phyloP scores from a whole-genome alignment of 35 echinoderm and acorn worm genomes.

The Chiridota heheva region DNA sequence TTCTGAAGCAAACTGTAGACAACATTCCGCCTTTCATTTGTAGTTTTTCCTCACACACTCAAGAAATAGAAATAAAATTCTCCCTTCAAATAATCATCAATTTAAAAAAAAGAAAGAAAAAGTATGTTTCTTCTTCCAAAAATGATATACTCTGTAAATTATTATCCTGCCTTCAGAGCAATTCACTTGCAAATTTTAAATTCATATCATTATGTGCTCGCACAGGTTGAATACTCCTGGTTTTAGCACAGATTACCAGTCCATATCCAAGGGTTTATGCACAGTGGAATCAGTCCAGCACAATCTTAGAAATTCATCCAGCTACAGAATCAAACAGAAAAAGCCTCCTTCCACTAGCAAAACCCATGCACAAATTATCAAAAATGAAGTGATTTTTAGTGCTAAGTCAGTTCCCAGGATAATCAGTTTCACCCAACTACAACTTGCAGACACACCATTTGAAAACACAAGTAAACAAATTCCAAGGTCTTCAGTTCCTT shows the following conservation, averaged over 20 bases:
- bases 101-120: background rate
- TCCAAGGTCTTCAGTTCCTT: constrained; percentile 36
- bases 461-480: constrained; percentile 50
- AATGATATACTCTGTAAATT: too few species aligned
- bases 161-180: too few species aligned
- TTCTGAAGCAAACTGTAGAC: constrained; percentile 33
- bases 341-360: background rate
- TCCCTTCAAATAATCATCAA: background rate
- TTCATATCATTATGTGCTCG: too few species aligned
- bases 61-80: background rate
- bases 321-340: background rate
- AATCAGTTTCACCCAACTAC: background rate
- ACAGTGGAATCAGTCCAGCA: background rate
- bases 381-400: background rate
- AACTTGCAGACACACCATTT: constrained; percentile 9
- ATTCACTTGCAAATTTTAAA: too few species aligned
- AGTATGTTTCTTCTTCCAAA: background rate
- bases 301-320: background rate
- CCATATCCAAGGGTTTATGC: too few species aligned
- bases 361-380: background rate
- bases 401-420: background rate
- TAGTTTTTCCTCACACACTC: background rate
- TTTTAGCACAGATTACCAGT: too few species aligned
- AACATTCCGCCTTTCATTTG: constrained; percentile 22
- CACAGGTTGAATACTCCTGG: too few species aligned